phyloP scores from a whole-genome alignment of 35 echinoderm and acorn worm species.

The Diadema setosum region DNA sequence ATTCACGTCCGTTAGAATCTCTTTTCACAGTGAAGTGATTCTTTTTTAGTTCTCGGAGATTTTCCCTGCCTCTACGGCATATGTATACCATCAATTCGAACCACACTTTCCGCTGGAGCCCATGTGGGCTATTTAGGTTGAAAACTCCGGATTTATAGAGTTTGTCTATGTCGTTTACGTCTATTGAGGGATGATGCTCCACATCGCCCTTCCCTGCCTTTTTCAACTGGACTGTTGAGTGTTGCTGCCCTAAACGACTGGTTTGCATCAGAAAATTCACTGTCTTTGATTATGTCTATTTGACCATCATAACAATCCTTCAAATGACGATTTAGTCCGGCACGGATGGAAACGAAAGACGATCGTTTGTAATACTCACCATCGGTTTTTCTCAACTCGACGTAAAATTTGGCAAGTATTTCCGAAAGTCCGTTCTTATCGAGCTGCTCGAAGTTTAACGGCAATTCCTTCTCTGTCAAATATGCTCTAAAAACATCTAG shows the following conservation, averaged over 20 bases:
- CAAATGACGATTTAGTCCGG: background rate
- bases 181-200: background rate
- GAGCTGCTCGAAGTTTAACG: background rate
- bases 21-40: background rate
- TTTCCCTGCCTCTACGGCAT: conserved; percentile 1
- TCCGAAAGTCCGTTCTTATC: background rate
- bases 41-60: background rate
- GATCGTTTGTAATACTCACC: background rate
- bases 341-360: background rate
- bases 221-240: background rate
- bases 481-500: background rate
- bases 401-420: background rate
- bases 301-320: background rate
- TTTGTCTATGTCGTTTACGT: background rate
- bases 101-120: background rate
- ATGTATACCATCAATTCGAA: background rate
- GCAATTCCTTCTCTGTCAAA: background rate
- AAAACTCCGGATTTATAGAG: background rate
- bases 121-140: background rate
- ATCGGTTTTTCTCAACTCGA: background rate
- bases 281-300: background rate
- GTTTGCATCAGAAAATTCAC: background rate
- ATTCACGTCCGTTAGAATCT: background rate
- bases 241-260: background rate
- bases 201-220: background rate